These are phyloP conservation scores for Rachycentron canadum DNA, from an alignment of 2,797 vertebrate genomes.

Conservation along the genomic window DNA sequence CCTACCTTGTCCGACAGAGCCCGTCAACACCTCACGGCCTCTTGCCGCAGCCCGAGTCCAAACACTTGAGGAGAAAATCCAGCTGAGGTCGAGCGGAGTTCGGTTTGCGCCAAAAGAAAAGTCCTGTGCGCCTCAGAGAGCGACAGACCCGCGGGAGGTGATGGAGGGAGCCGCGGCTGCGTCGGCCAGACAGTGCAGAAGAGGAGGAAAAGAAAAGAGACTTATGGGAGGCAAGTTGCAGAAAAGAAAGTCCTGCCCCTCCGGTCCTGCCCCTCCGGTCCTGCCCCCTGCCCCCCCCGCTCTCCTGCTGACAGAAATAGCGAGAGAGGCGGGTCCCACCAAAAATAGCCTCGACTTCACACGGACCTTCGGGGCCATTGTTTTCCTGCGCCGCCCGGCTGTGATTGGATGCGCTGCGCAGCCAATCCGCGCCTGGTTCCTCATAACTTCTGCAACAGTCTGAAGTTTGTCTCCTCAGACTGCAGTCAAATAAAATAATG, in stretches of 20 bases:
- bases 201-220: conserved; percentile 68
- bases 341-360: conserved; percentile 86
- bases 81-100: neutral
- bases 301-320: conserved; percentile 86
- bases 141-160: conserved; percentile 39
- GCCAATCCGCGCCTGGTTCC: conserved; percentile 63
- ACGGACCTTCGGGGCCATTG: conserved; percentile 76
- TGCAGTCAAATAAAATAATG: conserved; percentile 29
- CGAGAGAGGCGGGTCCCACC: conserved; percentile 82
- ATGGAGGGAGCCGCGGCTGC: conserved; percentile 54
- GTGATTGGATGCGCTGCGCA: conserved; percentile 61
- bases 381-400: conserved; percentile 62
- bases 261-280: conserved; percentile 55
- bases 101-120: neutral
- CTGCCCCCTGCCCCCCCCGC: conserved; percentile 61
- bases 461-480: conserved; percentile 23
- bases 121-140: conserved; percentile 6
- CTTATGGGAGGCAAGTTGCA: conserved; percentile 74
- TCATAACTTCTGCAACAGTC: conserved; percentile 17
- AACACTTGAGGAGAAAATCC: conserved; percentile 54
- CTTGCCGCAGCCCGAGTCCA: conserved; percentile 15
- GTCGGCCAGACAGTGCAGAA: conserved; percentile 47
- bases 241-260: conserved; percentile 75
- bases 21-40: neutral
- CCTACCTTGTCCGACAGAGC: conserved; percentile 65